These are phyloP conservation scores for Acanthisitta chloris DNA, from an alignment of 2,113 vertebrate genomes.

Conservation along the genomic window DNA sequence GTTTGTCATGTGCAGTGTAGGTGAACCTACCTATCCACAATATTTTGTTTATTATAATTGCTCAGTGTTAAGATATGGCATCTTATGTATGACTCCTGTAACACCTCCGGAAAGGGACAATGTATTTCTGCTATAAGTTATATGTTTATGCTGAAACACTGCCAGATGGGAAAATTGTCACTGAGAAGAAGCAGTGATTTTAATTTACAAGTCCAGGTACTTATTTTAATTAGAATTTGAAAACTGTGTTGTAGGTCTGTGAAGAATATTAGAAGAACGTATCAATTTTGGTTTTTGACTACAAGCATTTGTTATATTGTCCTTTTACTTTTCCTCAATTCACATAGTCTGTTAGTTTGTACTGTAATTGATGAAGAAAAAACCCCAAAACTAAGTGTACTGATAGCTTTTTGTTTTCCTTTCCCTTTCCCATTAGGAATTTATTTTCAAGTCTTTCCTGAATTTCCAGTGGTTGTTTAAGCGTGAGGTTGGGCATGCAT, in stretches of 20 bases:
- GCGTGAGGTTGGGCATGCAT: not conserved
- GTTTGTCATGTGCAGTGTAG: constrained; percentile 9
- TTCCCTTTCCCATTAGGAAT: not conserved
- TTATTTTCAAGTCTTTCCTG: not conserved
- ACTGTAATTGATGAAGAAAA: not conserved
- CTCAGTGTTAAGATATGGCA: not conserved
- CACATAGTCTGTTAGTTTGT: not conserved
- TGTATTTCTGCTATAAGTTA: not conserved
- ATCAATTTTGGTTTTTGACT: not conserved
- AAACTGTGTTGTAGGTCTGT: too few relatives aligned
- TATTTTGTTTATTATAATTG: constrained; percentile 13
- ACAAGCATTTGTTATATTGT: not conserved
- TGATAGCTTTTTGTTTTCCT: accelerated
- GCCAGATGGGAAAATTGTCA: not conserved
- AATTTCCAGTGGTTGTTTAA: not conserved
- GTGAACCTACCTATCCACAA: not conserved
- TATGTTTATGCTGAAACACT: not conserved
- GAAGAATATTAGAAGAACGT: too few relatives aligned
- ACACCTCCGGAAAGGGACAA: not conserved
- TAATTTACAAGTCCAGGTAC: not conserved
- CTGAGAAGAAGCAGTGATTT: not conserved
- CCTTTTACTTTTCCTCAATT: not conserved
- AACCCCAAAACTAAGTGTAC: not conserved
- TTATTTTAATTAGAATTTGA: too few relatives aligned
- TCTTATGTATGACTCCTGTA: not conserved